Conservation (phyloP, 2,888 invertebrate genomes). For the Agrilus cyanescens region DNA sequence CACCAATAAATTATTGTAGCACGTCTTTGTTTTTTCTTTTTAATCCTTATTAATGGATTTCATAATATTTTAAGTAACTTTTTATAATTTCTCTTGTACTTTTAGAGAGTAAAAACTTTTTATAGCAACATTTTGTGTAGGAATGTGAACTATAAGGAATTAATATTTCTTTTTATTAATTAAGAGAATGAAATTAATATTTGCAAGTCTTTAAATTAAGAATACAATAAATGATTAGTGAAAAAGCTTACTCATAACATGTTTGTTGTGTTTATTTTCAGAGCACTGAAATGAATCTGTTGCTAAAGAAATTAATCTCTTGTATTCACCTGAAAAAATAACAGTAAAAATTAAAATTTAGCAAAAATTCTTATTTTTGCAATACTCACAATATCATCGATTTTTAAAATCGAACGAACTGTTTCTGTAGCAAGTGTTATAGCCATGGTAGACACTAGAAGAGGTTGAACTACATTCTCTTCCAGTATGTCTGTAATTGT, state of each 20-base stretch:
- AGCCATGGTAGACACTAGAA: slow-evolving; percentile 88
- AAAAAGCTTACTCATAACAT: background rate
- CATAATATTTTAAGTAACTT: too few relatives aligned
- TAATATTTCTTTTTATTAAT: too few relatives aligned
- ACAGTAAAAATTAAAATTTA: background rate
- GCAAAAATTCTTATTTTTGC: background rate
- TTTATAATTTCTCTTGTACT: too few relatives aligned
- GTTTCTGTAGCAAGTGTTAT: slow-evolving; percentile 93
- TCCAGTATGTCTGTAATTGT: slow-evolving; percentile 93
- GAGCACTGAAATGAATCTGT: background rate
- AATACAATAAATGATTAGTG: background rate
- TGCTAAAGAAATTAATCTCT: slow-evolving; percentile 7
- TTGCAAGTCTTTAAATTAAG: too few relatives aligned
- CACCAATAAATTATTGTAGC: too few relatives aligned
- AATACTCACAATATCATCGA: slow-evolving; percentile 90
- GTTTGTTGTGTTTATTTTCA: background rate
- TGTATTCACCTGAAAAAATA: slow-evolving; percentile 10
- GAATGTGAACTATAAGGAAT: too few relatives aligned
- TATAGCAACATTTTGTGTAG: too few relatives aligned
- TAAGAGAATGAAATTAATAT: too few relatives aligned
- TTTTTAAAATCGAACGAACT: slow-evolving; percentile 94
- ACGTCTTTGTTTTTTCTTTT: too few relatives aligned
- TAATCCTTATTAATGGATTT: too few relatives aligned
- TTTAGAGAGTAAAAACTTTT: too few relatives aligned
- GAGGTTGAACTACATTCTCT: slow-evolving; percentile 95